Evolutionary conservation across 1,140 invertebrate genomes (phyloP), one percentile per base, ranked within the genome.

Genomic region (Olivierus martensii): DNA sequence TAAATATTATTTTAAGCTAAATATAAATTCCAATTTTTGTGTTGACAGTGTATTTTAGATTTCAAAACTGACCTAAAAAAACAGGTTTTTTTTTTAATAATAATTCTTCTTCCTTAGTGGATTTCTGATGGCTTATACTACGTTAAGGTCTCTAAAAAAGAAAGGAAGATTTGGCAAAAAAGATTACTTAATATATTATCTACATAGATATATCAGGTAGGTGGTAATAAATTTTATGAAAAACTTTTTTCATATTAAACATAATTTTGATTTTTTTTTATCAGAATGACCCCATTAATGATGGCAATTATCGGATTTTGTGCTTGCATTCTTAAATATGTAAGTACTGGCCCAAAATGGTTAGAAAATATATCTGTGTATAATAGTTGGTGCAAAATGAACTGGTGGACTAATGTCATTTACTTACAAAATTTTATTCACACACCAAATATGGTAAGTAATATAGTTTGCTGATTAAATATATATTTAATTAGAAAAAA

Each of bases 351-450:
- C 14, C 63, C 63, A 3, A 43, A 51, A 14, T 64, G 63, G 63
- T n/a, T 50, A 0, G 36, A 46, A 3, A 49, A 46, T 10, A 64
- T 59, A 17, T 21, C 37, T 19, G 64, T 62, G 59, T 64, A 56
- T 34, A 59, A 64, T 37, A 14, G 12, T 0, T 64, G 62, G 62
- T 67, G 66, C 48, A 52, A 55, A 38, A 48, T 57, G 9, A 62
- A 63, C 47, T 66, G 65, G 62, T 67, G 62, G 63, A 50, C 59
- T 9, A 67, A 67, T 48, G 39, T 57, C 0, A 43, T 64, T 1
- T 65, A 65, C 44, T 34, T 64, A 9, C 61, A 63, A 14, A 67
- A 67, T 53, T 61, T 67, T 41, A 42, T 66, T 18, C 52, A 63
- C 17, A 55, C 59, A 4, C 35, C 61, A 14, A 56, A 58, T 15